Evolutionary conservation across 2,797 vertebrate genomes (phyloP), one percentile per base, ranked within the genome.

Genomic region (Antennarius maculatus): DNA sequence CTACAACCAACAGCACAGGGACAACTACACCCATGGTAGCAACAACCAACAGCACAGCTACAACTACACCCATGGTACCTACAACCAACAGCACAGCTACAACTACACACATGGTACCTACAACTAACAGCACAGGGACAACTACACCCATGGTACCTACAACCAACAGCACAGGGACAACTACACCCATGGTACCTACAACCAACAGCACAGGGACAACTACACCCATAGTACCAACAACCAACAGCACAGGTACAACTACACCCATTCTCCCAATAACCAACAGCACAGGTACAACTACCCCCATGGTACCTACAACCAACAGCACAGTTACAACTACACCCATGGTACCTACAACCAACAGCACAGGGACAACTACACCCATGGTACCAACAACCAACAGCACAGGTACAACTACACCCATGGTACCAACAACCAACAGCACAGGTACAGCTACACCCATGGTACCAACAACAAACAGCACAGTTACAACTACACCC

Each of bases 391-490:
- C n/a, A 15, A 3, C 3, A 49, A 18, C 47, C 13, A 63, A 28
- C 0, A 5, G 7, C 34, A 57, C 49, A 1, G 18, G 41, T 3
- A 14, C 14, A 0, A 51, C 0, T 9, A 3, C 18, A 5, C 11
- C 16, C 0, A 54, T 2, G 0, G 37, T 9, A 0, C 0, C 2
- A 28, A 3, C 10, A 0, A 16, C 4, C 47, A 18, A 13, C 2
- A 0, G 8, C 37, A 51, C 45, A 9, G 54, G 39, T 7, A 18
- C 27, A 2, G 46, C 0, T 4, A n/a, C 55, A 18, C 54, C 50
- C 12, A 56, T 18, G 45, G 14, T 64, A 51, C 9, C 46, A 59
- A 16, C 47, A 0, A 4, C 0, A 45, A 63, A 18, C 0, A 0
- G 0, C 34, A 42, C 27, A 0, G 34, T 47, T 9, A 1, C 54